Evolutionary conservation across 2,113 vertebrate species (phyloP), one percentile per base, ranked within the genome.

Genomic region (Daubentonia madagascariensis): DNA sequence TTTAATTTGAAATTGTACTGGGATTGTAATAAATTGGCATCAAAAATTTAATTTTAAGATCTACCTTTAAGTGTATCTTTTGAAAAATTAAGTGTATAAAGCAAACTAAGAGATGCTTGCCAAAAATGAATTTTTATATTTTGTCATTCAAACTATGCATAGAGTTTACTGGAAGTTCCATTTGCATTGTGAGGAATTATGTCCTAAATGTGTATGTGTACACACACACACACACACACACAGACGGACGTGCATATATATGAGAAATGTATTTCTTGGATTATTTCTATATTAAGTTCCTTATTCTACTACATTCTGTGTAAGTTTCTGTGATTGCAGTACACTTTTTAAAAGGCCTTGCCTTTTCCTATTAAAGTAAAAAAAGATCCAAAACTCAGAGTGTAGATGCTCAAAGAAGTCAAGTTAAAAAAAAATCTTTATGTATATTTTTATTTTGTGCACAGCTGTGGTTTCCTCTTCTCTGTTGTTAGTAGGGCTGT

Each of bases 201-300:
- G 96, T 85, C 7, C 32, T 92, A 75, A 91, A 48, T 28, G 17
- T 68, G 0, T 37, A 6, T 79, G 84, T 97, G 95, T 85, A 93
- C 50, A 94, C 3, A 97, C 85, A 97, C 5, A 95, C 89, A 94
- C 65, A 95, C 3, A 97, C 85, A 97, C 6, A 28, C 3, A 86
- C 90, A 96, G 85, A 86, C 78, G 97, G 11, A 48, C 43, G 17
- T 50, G 22, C 52, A 14, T 16, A 40, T 72, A 63, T 75, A 67
- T 43, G 28, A 97, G 43, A 97, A 92, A 85, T 14, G 30, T 83
- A 7, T 78, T 95, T 89, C 35, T 67, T 96, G 98, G 78, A 97
- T 98, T 98, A 98, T 98, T 98, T 98, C 95, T 97, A 96, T 94
- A 97, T 98, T 96, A 98, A 94, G 89, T 98, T 98, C 94, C 97